phyloP scores from a whole-genome alignment of 2,888 invertebrate species.

The Silvanus unidentatus region DNA sequence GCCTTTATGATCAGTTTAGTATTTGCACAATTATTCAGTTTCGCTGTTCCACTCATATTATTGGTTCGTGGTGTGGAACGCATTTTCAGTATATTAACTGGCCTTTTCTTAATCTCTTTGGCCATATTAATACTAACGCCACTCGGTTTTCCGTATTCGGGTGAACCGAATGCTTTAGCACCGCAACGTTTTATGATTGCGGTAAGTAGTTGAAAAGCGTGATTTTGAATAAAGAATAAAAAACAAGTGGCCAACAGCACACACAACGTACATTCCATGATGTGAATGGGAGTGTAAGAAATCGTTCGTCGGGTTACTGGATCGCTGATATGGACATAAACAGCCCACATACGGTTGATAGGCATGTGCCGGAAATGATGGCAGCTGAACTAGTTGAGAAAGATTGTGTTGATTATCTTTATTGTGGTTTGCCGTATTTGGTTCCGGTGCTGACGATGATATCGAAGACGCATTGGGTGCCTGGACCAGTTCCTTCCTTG shows the following conservation, averaged over 20 bases:
- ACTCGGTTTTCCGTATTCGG: conserved; percentile 69
- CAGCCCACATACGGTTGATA: conserved; percentile 57
- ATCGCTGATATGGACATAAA: conserved; percentile 70
- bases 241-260: conserved; percentile 52
- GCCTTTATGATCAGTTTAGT: conserved; percentile 49
- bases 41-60: conserved; percentile 46
- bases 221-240: background rate
- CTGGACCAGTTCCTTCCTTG: conserved; percentile 51
- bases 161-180: conserved; percentile 54
- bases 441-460: conserved; percentile 68
- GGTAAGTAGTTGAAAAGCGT: conserved; percentile 51
- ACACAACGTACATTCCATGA: conserved; percentile 57
- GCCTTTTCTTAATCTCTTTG: conserved; percentile 51
- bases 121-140: conserved; percentile 59
- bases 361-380: conserved; percentile 52
- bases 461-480: conserved; percentile 58
- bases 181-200: conserved; percentile 73
- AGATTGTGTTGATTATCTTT: conserved; percentile 59
- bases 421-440: conserved; percentile 76
- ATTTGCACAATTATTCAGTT: conserved; percentile 48
- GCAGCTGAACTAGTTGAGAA: conserved; percentile 45
- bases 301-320: conserved; percentile 60
- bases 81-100: conserved; percentile 50
- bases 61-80: conserved; percentile 47
- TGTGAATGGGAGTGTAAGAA: conserved; percentile 45